Evolutionary conservation across 2,113 vertebrate species (phyloP), one percentile per base, ranked within the genome.

Genomic region (Sinocyclocheilus rhinocerous): DNA sequence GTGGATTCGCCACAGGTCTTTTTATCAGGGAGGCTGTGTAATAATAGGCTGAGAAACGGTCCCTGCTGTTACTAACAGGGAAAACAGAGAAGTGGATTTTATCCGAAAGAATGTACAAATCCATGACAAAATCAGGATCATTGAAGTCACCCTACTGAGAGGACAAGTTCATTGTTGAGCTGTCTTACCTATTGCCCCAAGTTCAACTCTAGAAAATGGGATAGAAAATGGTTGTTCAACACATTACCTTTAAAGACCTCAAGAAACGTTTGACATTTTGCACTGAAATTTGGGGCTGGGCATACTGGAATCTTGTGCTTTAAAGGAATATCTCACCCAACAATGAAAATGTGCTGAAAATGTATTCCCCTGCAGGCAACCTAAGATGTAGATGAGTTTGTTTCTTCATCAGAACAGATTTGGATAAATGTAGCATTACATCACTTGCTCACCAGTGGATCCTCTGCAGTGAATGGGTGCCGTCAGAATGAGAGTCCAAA

Each of bases 1-100:
- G 6, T 59, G 70, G 26, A 45, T 65, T 52, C 76, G 50, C 9
- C 48, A 57, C 78, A 48, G 26, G 65, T 12, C 57, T 75, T 85
- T 80, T 45, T 72, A 72, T 52, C 50, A 72, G 15, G 9, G 26
- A 55, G 36, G 22, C 9, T 29, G 26, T 16, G 65, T 65, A 70
- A 72, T 80, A 57, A 70, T 42, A 42, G 33, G n/a, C 15, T 42
- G 48, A 55, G 61, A 42, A 79, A 72, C 39, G 65, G 33, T 7
- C 36, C 67, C 65, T 73, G 77, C 63, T 86, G 76, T 73, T 73
- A 52, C 15, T 61, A 72, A 81, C 55, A 50, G 65, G 75, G 29
- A 69, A 78, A 79, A 69, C 61, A 57, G 26, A 85, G 61, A 72
- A n/a, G 61, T 79, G 63, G 63, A 59, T 80, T 85, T 72, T n/a